phyloP scores from a whole-genome alignment of 1,140 invertebrate genomes.

The Neotoxoptera formosana region DNA sequence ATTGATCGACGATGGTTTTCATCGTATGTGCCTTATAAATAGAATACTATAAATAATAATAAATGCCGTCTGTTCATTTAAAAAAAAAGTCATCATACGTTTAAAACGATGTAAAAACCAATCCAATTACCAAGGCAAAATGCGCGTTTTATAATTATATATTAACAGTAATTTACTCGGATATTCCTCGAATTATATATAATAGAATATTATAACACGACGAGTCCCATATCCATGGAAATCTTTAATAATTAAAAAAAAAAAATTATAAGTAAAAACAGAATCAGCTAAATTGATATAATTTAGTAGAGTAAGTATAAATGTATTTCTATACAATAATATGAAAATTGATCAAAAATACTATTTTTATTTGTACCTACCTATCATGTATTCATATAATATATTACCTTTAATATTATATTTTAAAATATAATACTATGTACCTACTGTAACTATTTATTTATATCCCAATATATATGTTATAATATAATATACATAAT shows the following conservation, averaged over 20 bases:
- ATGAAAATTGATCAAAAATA: too few relatives aligned
- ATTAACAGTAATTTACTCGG: too few relatives aligned
- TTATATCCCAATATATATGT: background rate
- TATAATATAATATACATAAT: background rate
- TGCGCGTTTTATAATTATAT: too few relatives aligned
- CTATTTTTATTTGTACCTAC: too few relatives aligned
- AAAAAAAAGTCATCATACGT: background rate
- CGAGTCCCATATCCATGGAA: background rate
- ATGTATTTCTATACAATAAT: too few relatives aligned
- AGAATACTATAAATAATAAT: background rate
- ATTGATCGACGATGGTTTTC: background rate
- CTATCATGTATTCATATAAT: background rate
- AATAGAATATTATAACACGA: too few relatives aligned
- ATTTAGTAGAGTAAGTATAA: too few relatives aligned
- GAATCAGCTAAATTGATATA: too few relatives aligned
- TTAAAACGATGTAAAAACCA: background rate
- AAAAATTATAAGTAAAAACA: too few relatives aligned
- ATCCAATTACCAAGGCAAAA: background rate
- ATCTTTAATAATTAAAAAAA: too few relatives aligned
- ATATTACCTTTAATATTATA: too few relatives aligned
- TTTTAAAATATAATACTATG: background rate
- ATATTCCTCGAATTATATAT: too few relatives aligned
- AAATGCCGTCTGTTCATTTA: background rate
- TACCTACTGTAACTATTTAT: background rate
- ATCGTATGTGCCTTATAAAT: background rate